Conservation (phyloP, 2,113 vertebrate species). For the Neolamprologus modestus region DNA sequence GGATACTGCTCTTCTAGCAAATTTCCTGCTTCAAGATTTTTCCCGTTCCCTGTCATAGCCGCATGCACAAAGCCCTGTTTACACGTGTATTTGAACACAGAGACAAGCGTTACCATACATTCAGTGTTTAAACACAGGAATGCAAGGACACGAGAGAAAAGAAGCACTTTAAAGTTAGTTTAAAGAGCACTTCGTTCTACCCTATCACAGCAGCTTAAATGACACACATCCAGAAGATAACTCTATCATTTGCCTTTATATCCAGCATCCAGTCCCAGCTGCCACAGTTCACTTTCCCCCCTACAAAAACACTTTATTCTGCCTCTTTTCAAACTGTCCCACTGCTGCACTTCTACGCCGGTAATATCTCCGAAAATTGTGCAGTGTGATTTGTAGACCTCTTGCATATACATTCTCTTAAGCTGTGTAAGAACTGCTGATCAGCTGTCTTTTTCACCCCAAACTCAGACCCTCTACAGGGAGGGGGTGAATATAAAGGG, state of each 20-base stretch:
- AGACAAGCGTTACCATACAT: not conserved
- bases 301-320: constrained; percentile 23
- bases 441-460: constrained; percentile 12
- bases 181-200: not conserved
- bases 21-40: constrained; percentile 31
- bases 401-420: constrained; percentile 26
- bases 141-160: not conserved
- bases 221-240: constrained; percentile 17
- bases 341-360: not conserved
- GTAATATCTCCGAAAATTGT: constrained; percentile 24
- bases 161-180: not conserved
- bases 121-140: not conserved
- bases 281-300: not conserved
- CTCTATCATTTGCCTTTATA: constrained; percentile 25
- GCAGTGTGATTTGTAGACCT: constrained; percentile 4
- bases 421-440: constrained; percentile 41
- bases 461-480: not conserved
- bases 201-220: constrained; percentile 27
- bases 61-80: not conserved
- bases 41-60: not conserved
- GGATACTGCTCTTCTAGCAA: constrained; percentile 26
- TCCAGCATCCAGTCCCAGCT: constrained; percentile 11
- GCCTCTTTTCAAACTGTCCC: not conserved
- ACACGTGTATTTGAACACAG: not conserved
- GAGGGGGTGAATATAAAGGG: not conserved